Evolutionary conservation across 2,113 vertebrate species (phyloP).

Genomic region (Illadopsis cleaveri): DNA sequence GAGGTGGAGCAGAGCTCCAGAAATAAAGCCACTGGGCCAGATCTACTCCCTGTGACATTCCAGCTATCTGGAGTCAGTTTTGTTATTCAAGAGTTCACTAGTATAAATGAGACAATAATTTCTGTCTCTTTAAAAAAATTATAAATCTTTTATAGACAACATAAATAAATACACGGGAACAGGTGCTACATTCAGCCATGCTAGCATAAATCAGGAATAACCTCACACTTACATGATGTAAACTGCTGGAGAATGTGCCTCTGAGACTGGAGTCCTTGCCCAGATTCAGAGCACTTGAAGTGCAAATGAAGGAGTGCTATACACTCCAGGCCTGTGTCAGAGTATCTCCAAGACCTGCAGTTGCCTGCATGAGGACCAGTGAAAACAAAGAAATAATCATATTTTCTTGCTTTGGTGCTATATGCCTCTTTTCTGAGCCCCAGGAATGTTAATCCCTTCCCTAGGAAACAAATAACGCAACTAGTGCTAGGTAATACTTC

Average conservation of each 20-base stretch:
- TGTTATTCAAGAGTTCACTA: background rate
- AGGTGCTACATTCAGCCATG: background rate
- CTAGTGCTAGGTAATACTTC: conserved; percentile 59
- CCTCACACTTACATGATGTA: background rate
- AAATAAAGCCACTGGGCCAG: conserved; percentile 8
- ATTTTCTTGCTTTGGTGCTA: conserved; percentile 60
- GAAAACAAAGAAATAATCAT: conserved; percentile 67
- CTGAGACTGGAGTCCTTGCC: conserved; percentile 14
- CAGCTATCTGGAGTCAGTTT: background rate
- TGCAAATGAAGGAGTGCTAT: conserved; percentile 63
- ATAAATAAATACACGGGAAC: background rate
- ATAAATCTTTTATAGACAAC: background rate
- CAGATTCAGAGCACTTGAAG: conserved; percentile 46
- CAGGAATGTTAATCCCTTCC: conserved; percentile 59
- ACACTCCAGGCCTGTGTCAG: background rate
- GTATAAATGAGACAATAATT: background rate
- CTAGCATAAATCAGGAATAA: background rate
- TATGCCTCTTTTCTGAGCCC: conserved; percentile 15
- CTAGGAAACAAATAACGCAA: conserved; percentile 57
- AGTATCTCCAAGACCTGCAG: conserved; percentile 41
- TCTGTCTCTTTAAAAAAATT: background rate
- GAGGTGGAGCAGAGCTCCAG: conserved; percentile 26
- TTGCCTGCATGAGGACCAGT: conserved; percentile 35
- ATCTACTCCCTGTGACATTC: background rate
- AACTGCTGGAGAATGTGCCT: background rate